Evolutionary conservation across 2,797 vertebrate genomes (phyloP).

Genomic region (Anomalospiza imberbis): DNA sequence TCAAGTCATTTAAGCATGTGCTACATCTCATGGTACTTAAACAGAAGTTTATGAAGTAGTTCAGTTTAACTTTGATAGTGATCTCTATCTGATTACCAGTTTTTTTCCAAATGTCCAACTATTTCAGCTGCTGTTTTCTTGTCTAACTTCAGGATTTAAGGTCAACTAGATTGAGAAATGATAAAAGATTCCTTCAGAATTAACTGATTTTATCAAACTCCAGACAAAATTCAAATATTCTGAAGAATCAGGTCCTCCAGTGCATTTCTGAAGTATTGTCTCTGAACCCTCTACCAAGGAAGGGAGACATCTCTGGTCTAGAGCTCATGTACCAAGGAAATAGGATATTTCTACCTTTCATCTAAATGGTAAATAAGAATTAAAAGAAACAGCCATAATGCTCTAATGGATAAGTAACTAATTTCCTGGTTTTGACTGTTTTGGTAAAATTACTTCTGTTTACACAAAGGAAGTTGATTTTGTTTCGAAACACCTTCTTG

Average conservation of each 20-base stretch:
- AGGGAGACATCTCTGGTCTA: not conserved
- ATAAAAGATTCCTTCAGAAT: slow-evolving; percentile 20
- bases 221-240: not conserved
- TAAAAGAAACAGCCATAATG: not conserved
- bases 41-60: not conserved
- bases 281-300: not conserved
- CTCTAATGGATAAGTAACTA: not conserved
- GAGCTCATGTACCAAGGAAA: not conserved
- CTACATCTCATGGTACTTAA: not conserved
- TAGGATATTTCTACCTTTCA: not conserved
- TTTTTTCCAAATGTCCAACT: not conserved
- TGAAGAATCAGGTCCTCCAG: not conserved
- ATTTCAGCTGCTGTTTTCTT: not conserved
- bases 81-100: not conserved
- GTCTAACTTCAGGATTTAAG: not conserved
- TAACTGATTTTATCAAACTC: slow-evolving; percentile 15
- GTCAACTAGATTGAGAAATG: not conserved
- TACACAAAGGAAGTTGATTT: not conserved
- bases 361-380: not conserved
- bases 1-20: not conserved
- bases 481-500: not conserved
- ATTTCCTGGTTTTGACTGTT: not conserved
- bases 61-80: not conserved
- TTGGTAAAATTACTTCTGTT: not conserved
- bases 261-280: not conserved